Conservation (phyloP, 2,113 vertebrate genomes). For the Takifugu bimaculatus region DNA sequence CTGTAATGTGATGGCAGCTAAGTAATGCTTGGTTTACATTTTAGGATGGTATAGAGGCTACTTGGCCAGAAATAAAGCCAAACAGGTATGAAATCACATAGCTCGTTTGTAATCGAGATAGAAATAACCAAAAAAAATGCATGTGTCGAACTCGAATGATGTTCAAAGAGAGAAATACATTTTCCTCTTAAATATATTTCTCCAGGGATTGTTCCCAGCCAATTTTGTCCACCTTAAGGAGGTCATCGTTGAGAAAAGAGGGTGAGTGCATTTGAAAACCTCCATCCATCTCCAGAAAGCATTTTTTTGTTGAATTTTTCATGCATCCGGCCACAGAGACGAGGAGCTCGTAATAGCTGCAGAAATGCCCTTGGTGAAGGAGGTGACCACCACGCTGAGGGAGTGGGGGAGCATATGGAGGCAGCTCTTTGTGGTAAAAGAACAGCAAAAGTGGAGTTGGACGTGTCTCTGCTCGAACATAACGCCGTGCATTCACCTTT, state of each 20-base stretch:
- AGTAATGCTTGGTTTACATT: conserved; percentile 17
- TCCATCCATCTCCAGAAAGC: not conserved
- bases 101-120: not conserved
- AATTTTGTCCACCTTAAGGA: conserved; percentile 88
- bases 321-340: conserved; percentile 65
- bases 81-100: conserved; percentile 74
- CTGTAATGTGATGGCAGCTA: not conserved
- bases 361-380: conserved; percentile 94
- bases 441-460: not conserved
- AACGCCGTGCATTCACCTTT: conserved; percentile 16
- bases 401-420: conserved; percentile 99
- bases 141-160: too few relatives aligned
- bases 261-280: conserved; percentile 66
- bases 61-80: conserved; percentile 81
- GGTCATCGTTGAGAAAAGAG: conserved; percentile 80
- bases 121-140: too few relatives aligned
- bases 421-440: conserved; percentile 90
- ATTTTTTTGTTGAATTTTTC: not conserved
- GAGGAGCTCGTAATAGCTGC: conserved; percentile 78
- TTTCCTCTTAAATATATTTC: not conserved
- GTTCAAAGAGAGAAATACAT: not conserved
- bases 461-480: not conserved
- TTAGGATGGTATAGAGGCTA: conserved; percentile 91
- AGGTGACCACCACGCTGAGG: conserved; percentile 91
- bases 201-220: conserved; percentile 90